Conservation (phyloP, 2,113 vertebrate species). For the Urocitellus parryii region DNA sequence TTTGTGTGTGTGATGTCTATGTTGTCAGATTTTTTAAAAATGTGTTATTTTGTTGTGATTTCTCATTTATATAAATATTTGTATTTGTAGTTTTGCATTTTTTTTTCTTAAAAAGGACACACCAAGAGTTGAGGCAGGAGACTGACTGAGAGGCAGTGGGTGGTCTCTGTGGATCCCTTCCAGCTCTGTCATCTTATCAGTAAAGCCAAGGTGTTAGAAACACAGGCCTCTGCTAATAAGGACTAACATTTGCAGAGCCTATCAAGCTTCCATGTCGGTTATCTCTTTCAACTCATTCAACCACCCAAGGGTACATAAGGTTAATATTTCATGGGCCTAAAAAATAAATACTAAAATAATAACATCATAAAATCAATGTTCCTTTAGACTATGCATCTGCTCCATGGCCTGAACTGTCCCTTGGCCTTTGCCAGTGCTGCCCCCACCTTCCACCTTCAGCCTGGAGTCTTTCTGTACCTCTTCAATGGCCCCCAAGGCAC, state of each 20-base stretch:
- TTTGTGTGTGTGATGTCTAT: neutral
- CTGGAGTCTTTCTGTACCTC: too few species aligned
- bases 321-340: neutral
- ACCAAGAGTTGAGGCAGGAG: neutral
- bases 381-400: neutral
- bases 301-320: neutral
- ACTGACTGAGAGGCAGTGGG: neutral
- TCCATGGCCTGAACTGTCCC: neutral
- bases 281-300: neutral
- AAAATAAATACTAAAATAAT: neutral
- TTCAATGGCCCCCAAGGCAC: neutral
- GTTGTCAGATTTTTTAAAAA: neutral
- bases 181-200: neutral
- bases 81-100: neutral
- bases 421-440: accelerated
- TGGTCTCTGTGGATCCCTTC: neutral
- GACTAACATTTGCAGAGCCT: neutral
- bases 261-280: too few species aligned
- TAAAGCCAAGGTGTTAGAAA: neutral
- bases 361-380: neutral
- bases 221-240: neutral
- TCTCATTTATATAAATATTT: neutral
- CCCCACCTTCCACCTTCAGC: neutral
- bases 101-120: neutral
- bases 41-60: neutral